These are phyloP conservation scores for Halocynthia aurantium DNA, from an alignment of 23 tunicate genomes.

Conservation along the genomic window DNA sequence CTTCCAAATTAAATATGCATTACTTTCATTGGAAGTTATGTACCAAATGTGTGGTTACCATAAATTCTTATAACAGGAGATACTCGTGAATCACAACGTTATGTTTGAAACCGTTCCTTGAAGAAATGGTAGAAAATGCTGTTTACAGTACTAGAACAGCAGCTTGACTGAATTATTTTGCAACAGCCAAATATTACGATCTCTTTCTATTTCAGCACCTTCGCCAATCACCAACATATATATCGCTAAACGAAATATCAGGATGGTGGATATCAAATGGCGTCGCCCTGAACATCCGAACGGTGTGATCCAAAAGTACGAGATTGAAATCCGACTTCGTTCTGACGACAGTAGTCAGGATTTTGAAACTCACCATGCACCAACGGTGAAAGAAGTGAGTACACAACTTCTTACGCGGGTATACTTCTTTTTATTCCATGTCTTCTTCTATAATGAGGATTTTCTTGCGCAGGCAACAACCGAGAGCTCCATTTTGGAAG, in stretches of 20 bases:
- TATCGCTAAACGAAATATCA: conserved; percentile 4
- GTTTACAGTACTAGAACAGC: too few species aligned
- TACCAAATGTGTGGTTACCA: too few species aligned
- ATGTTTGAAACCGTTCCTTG: too few species aligned
- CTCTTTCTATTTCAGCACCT: conserved; percentile 34
- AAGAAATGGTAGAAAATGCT: too few species aligned
- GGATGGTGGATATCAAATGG: conserved; percentile 32
- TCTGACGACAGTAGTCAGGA: conserved; percentile 1
- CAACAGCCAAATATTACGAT: not conserved
- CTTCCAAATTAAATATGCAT: too few species aligned
- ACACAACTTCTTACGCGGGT: not conserved
- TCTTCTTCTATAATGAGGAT: not conserved
- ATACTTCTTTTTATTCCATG: not conserved
- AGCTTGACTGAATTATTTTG: not conserved
- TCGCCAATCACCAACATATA: conserved; percentile 23
- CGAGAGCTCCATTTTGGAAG: conserved; percentile 24
- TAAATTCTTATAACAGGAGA: too few species aligned
- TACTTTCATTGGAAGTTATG: too few species aligned
- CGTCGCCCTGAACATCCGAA: conserved; percentile 34
- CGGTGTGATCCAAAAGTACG: conserved; percentile 32
- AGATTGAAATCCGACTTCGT: conserved; percentile 15
- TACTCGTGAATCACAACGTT: too few species aligned
- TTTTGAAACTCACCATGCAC: not conserved
- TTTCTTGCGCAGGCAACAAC: conserved; percentile 15
- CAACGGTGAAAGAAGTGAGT: not conserved